Conservation (phyloP, 2,888 invertebrate species). For the Osmoderma eremita region DNA sequence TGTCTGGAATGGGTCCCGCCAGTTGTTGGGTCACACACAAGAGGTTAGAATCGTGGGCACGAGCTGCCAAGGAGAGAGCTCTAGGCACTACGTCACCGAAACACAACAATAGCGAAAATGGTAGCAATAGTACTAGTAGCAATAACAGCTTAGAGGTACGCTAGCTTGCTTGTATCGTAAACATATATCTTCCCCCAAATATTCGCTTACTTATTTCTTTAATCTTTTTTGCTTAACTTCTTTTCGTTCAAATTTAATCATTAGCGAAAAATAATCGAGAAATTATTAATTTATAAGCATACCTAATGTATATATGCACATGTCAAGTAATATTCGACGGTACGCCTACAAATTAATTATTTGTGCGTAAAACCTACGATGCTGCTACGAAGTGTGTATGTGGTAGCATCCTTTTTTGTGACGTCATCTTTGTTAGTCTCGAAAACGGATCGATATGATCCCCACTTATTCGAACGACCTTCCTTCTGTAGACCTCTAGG, state of each 20-base stretch:
- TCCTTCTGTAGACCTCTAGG: conserved; percentile 47
- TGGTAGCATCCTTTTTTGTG: conserved; percentile 43
- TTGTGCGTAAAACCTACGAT: conserved; percentile 18
- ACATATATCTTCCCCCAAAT: conserved; percentile 42
- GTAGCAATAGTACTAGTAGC: conserved; percentile 64
- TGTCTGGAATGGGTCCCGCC: conserved; percentile 74
- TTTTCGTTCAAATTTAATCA: neutral
- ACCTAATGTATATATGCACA: no score
- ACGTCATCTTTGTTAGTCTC: conserved; percentile 48
- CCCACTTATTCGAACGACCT: conserved; percentile 46
- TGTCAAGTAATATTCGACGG: conserved; percentile 16
- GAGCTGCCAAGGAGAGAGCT: conserved; percentile 76
- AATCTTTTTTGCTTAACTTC: neutral
- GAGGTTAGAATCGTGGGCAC: conserved; percentile 79
- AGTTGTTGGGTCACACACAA: conserved; percentile 83
- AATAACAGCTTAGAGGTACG: conserved; percentile 60
- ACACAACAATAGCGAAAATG: conserved; percentile 66
- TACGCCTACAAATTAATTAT: conserved; percentile 3
- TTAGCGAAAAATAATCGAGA: neutral
- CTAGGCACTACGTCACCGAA: conserved; percentile 59
- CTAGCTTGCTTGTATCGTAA: conserved; percentile 38
- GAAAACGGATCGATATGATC: conserved; percentile 48
- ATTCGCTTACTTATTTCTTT: neutral
- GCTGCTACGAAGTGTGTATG: conserved; percentile 14
- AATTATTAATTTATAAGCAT: neutral